Evolutionary conservation across 2,888 invertebrate species (phyloP), one percentile per base, ranked within the genome.

Genomic region (Hirtodrosophila cameraria): DNA sequence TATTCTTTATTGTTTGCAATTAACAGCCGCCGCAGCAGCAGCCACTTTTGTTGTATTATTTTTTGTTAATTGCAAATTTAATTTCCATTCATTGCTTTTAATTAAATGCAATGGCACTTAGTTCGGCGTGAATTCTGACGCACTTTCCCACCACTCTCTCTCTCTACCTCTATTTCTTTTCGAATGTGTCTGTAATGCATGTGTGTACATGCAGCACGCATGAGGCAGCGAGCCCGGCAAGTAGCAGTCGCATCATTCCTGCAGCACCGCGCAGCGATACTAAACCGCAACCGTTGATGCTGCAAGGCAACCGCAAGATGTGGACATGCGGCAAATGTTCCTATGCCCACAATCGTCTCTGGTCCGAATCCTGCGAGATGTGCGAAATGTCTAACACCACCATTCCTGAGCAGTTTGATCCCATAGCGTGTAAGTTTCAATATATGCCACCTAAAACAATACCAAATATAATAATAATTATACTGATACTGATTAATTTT

Each of bases 261-360:
- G 41, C 58, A 48, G 49, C 60, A 28, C 42, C 57, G 35, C 87
- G 88, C 70, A 82, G 85, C 78, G 90, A 90, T 78, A 90, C 89
- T 85, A 89, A 88, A 70, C 81, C 87, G 73, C 75, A 80, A 64
- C 68, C 83, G 59, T 83, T 57, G 31, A 50, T 65, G 59, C 61
- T 68, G 38, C 65, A 62, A 46, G 76, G 74, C 53, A 71, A 89
- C 60, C 89, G 90, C 63, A 88, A 96, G 76, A 95, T 96, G 94
- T 97, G 97, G 97, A 96, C 96, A 70, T 97, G 97, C 91, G 93
- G 93, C 59, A 95, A 95, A 90, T 97, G 97, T 91, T 96, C 96
- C 89, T 97, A 95, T 91, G 95, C 96, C 64, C 96, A 96, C 90
- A 96, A 97, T 91, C 95, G 95, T 68, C 93, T 96, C 88, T 95